Evolutionary conservation across 2,888 invertebrate species (phyloP).

Genomic region (Lasioglossum leucozonium): DNA sequence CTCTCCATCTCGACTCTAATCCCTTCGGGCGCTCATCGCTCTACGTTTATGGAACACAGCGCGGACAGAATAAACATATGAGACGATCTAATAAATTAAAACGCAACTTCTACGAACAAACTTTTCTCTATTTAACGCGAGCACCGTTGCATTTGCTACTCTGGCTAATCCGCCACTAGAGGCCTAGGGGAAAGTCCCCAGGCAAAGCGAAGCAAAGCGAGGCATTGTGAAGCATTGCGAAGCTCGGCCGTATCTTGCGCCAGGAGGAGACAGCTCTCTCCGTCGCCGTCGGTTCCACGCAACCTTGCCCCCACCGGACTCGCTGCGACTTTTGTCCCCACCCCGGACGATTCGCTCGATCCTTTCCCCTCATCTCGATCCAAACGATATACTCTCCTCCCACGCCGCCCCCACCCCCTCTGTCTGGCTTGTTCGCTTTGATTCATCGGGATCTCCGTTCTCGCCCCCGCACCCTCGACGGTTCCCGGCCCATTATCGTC

Average conservation of each 20-base stretch:
- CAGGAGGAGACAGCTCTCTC: neutral
- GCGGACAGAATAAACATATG: too few species aligned
- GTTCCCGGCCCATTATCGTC: conserved; percentile 49
- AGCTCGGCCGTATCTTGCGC: neutral
- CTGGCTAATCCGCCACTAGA: too few species aligned
- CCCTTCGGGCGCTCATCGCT: too few species aligned
- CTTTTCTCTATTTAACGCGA: too few species aligned
- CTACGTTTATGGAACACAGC: too few species aligned
- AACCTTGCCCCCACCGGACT: conserved; percentile 60
- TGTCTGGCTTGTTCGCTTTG: conserved; percentile 50
- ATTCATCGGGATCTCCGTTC: conserved; percentile 52
- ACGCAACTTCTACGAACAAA: too few species aligned
- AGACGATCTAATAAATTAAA: too few species aligned
- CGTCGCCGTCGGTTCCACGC: conserved; percentile 44
- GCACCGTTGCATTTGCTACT: too few species aligned
- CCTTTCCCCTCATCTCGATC: conserved; percentile 53
- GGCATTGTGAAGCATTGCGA: too few species aligned
- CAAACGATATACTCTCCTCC: conserved; percentile 37
- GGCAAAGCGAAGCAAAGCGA: neutral
- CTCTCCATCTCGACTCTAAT: too few species aligned
- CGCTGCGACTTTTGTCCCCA: conserved; percentile 49
- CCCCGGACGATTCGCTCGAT: conserved; percentile 47
- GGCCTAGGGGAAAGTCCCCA: neutral
- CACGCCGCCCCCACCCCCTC: conserved; percentile 36
- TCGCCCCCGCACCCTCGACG: conserved; percentile 40